phyloP scores from a whole-genome alignment of 2,888 invertebrate genomes.

The Stenodera caucasica region DNA sequence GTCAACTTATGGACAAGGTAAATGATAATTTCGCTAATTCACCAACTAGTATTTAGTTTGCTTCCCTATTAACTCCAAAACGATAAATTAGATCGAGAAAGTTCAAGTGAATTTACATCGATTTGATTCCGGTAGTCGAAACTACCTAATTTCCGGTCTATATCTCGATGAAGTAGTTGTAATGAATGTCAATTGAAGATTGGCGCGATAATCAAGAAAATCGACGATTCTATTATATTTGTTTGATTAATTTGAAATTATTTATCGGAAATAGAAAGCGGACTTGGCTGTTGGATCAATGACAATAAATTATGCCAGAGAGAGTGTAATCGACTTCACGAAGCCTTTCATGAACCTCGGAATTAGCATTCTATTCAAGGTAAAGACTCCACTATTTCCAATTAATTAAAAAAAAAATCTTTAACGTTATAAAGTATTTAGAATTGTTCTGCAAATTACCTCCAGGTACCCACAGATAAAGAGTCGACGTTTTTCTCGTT shows the following conservation, averaged over 20 bases:
- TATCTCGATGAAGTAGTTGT: not conserved
- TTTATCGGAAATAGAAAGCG: slow-evolving; percentile 66
- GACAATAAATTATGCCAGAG: slow-evolving; percentile 87
- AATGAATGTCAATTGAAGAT: not conserved
- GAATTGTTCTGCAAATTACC: too few relatives aligned
- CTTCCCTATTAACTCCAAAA: not conserved
- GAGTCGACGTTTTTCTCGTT: slow-evolving; percentile 67
- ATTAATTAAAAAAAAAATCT: too few relatives aligned
- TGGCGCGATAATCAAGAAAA: not conserved
- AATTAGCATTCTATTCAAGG: slow-evolving; percentile 84
- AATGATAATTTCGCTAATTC: slow-evolving; percentile 28
- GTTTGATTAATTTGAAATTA: slow-evolving; percentile 9
- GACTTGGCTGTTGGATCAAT: slow-evolving; percentile 87
- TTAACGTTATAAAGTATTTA: too few relatives aligned
- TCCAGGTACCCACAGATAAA: slow-evolving; percentile 61
- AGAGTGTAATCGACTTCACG: slow-evolving; percentile 88
- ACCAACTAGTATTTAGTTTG: not conserved
- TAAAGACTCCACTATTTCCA: slow-evolving; percentile 46
- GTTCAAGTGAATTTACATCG: not conserved
- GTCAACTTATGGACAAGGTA: slow-evolving; percentile 69
- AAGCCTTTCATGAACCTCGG: slow-evolving; percentile 92
- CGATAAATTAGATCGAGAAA: not conserved
- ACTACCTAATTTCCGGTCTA: not conserved
- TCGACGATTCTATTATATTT: not conserved
- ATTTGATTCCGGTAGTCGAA: not conserved